Evolutionary conservation across 2,113 vertebrate genomes (phyloP), one percentile per base, ranked within the genome.

Genomic region (Geothlypis trichas): DNA sequence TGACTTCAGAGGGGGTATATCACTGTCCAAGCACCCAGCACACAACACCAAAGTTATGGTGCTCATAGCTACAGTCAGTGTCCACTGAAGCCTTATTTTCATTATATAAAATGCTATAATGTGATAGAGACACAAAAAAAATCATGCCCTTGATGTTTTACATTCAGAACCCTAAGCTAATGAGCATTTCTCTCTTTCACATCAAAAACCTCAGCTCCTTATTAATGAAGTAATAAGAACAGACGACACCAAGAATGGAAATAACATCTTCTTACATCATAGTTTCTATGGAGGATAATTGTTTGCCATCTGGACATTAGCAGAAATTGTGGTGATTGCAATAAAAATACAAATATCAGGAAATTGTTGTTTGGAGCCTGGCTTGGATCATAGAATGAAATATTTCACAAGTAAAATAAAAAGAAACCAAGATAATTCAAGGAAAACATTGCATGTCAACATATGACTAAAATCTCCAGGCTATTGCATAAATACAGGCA

Each of bases 1-100:
- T 7, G 3, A 72, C 20, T 79, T 87, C 37, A 35, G 33, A 11
- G 41, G 24, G 13, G 1, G 0, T 28, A 23, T 12, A 21, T 19
- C 28, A 27, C 42, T 54, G 10, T 49, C 21, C 52, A 52, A 86
- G 16, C 11, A 69, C 3, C 7, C 54, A 82, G 27, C 3, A 72
- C 73, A 35, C 5, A 59, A 22, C 7, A 65, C 6, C 31, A 65
- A 63, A 55, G 6, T 54, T 65, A 47, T 3, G 15, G 35, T 12
- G 18, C 44, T 87, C 22, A 14, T 7, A 82, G 42, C 14, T 62
- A 35, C 2, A 1, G 61, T 18, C 35, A 72, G 18, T 20, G 21
- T 41, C 47, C 75, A 61, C 22, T 74, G 30, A 90, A 86, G 16
- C 8, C 17, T 71, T 76, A 41, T 44, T 88, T 51, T 75, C 27